Conservation (phyloP, 2,888 invertebrate genomes). For the Coleophora deauratella region DNA sequence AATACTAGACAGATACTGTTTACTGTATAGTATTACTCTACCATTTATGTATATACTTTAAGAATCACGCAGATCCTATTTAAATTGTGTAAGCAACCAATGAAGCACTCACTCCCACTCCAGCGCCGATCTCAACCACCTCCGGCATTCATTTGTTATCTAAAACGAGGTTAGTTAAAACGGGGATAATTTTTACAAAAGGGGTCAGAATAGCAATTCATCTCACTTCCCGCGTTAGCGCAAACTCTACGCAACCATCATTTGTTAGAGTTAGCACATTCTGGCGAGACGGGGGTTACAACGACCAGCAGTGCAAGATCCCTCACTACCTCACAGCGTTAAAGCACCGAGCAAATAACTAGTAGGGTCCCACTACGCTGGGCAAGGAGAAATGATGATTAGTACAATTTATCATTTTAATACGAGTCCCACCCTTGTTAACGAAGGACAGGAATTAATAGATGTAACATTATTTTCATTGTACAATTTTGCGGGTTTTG, state of each 20-base stretch:
- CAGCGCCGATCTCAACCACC: too few species aligned
- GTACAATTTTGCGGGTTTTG: constrained; percentile 57
- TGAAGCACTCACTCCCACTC: neutral
- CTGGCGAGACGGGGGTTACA: constrained; percentile 48
- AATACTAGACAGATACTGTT: too few species aligned
- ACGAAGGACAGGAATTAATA: constrained; percentile 63
- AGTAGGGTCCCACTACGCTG: constrained; percentile 23
- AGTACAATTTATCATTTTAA: constrained; percentile 70
- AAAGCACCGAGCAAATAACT: constrained; percentile 9
- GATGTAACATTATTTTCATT: constrained; percentile 63
- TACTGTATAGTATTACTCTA: too few species aligned
- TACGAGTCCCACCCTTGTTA: constrained; percentile 62
- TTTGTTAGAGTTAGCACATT: constrained; percentile 68
- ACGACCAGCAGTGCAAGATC: constrained; percentile 32
- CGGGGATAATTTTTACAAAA: constrained; percentile 18
- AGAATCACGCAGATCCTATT: too few species aligned
- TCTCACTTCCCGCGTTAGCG: constrained; percentile 38
- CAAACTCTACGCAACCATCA: constrained; percentile 51
- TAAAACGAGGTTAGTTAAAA: neutral
- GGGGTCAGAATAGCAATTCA: constrained; percentile 55
- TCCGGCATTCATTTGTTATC: too few species aligned
- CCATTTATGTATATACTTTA: too few species aligned
- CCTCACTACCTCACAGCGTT: constrained; percentile 10
- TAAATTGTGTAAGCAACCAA: neutral
- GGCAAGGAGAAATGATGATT: constrained; percentile 54